phyloP scores from a whole-genome alignment of 2,113 vertebrate species.

The Vulpes vulpes region DNA sequence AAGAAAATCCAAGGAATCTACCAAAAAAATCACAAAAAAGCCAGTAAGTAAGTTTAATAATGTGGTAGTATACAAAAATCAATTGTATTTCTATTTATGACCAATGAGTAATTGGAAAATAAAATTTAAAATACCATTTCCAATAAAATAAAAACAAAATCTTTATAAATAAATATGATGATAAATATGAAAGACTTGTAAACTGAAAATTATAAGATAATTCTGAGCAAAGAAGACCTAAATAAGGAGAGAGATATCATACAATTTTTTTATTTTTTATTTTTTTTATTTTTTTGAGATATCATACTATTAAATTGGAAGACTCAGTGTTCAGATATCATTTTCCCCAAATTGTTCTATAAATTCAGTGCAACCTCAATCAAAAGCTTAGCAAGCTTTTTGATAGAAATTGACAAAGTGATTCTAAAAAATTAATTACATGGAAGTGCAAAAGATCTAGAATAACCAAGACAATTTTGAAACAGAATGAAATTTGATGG shows the following conservation, averaged over 20 bases:
- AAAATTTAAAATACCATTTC: neutral
- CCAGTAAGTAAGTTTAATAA: neutral
- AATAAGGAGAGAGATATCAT: neutral
- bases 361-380: neutral
- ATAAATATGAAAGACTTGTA: neutral
- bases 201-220: neutral
- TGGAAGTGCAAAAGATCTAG: neutral
- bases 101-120: neutral
- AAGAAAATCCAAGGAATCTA: neutral
- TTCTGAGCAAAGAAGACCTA: constrained; percentile 2
- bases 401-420: neutral
- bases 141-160: neutral
- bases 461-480: neutral
- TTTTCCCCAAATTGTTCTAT: neutral
- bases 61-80: neutral
- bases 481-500: neutral
- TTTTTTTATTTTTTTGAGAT: neutral
- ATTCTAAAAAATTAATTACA: constrained; percentile 41
- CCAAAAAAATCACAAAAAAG: neutral
- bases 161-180: constrained; percentile 7
- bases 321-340: neutral
- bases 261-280: neutral
- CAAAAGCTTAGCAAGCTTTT: neutral
- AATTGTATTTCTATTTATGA: neutral
- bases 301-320: neutral